Conservation (phyloP, 2,888 invertebrate species). For the Eupithecia vulgata region DNA sequence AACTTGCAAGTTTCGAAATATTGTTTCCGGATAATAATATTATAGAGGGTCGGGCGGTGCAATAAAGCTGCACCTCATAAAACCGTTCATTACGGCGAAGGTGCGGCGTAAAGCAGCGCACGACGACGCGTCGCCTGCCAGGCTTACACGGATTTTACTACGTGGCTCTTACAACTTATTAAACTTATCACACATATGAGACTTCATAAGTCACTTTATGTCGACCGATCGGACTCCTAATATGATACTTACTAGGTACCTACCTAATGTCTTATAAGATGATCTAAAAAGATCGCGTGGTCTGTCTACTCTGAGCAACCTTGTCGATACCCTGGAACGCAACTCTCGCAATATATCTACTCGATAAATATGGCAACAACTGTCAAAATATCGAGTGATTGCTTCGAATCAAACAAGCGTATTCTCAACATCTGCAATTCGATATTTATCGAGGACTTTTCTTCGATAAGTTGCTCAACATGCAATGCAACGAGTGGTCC, state of each 20-base stretch:
- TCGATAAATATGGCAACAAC: no score
- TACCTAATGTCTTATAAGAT: constrained; percentile 1
- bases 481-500: no score
- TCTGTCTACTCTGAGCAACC: background rate
- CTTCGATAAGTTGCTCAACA: no score
- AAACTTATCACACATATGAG: constrained; percentile 34
- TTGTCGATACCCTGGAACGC: no score
- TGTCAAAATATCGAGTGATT: no score
- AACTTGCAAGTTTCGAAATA: constrained; percentile 13
- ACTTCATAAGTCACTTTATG: constrained; percentile 10
- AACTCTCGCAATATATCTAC: no score
- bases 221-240: constrained; percentile 11
- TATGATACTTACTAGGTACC: background rate
- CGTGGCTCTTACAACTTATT: constrained; percentile 35
- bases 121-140: constrained; percentile 8
- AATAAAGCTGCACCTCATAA: constrained; percentile 50
- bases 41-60: constrained; percentile 23
- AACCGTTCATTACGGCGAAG: constrained; percentile 39
- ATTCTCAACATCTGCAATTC: no score
- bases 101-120: constrained; percentile 19
- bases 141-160: constrained; percentile 32
- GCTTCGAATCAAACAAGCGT: no score
- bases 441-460: no score
- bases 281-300: background rate
- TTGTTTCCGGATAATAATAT: constrained; percentile 28